These are phyloP conservation scores for Synanthedon andrenaeformis DNA, from an alignment of 2,888 invertebrate species.

Conservation along the genomic window DNA sequence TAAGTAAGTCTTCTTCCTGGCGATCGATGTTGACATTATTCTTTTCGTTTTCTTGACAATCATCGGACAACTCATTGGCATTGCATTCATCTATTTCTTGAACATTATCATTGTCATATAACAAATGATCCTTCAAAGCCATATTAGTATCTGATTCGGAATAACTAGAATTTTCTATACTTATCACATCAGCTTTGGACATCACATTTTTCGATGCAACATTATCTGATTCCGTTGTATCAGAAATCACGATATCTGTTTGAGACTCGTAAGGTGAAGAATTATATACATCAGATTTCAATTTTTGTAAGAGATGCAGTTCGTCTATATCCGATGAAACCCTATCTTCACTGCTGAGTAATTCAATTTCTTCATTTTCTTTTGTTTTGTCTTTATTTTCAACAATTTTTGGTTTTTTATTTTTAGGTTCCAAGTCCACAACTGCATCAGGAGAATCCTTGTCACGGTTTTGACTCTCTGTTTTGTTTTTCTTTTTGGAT, in stretches of 20 bases:
- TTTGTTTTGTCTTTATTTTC: neutral
- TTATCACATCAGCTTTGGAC: conserved; percentile 34
- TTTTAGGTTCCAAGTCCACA: neutral
- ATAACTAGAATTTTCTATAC: conserved; percentile 58
- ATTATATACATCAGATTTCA: conserved; percentile 36
- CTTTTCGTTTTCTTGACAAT: neutral
- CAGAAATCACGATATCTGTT: conserved; percentile 44
- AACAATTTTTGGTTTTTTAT: conserved; percentile 1
- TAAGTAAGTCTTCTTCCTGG: conserved; percentile 28
- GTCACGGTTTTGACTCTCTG: neutral
- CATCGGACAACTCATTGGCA: neutral
- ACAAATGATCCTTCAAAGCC: conserved; percentile 9
- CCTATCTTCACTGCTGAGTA: conserved; percentile 27
- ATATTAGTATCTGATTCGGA: conserved; percentile 40
- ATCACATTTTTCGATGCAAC: conserved; percentile 19
- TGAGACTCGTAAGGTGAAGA: conserved; percentile 37
- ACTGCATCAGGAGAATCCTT: neutral
- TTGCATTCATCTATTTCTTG: neutral
- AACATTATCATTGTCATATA: neutral
- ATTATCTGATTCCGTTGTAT: conserved; percentile 34
- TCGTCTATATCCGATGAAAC: conserved; percentile 50
- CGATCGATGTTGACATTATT: neutral
- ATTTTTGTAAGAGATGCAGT: conserved; percentile 45
- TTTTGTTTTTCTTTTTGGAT: conserved; percentile 2
- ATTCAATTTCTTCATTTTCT: conserved; percentile 13